Conservation (phyloP, 2,113 vertebrate species). For the Crotophaga sulcirostris region DNA sequence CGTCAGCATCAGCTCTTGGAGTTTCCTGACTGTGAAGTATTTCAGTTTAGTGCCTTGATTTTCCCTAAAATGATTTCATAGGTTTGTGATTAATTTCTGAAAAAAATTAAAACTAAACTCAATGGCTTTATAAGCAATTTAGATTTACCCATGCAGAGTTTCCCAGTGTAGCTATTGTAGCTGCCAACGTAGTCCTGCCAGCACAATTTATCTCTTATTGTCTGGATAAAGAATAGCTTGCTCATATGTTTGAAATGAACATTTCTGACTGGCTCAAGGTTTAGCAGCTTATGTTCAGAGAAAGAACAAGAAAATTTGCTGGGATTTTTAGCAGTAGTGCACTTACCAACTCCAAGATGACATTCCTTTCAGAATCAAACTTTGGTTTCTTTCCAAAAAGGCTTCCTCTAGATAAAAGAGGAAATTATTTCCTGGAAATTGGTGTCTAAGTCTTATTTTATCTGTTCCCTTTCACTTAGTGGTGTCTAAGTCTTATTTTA, state of each 20-base stretch:
- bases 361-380: neutral
- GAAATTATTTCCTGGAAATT: neutral
- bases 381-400: conserved; percentile 4
- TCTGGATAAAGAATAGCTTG: neutral
- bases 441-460: neutral
- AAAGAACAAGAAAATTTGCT: neutral
- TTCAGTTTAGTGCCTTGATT: neutral
- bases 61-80: neutral
- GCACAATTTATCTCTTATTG: neutral
- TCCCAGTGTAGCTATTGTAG: neutral
- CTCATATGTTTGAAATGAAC: neutral
- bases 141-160: neutral
- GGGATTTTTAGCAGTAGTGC: neutral
- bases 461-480: neutral
- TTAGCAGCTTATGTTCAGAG: neutral
- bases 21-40: neutral
- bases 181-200: neutral
- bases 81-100: neutral
- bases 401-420: neutral
- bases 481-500: neutral
- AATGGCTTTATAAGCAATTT: neutral
- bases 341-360: neutral
- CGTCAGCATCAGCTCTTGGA: neutral
- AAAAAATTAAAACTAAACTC: neutral
- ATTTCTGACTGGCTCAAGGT: neutral